Evolutionary conservation across 2,888 invertebrate genomes (phyloP), one percentile per base, ranked within the genome.

Genomic region (Orthosia gothica): DNA sequence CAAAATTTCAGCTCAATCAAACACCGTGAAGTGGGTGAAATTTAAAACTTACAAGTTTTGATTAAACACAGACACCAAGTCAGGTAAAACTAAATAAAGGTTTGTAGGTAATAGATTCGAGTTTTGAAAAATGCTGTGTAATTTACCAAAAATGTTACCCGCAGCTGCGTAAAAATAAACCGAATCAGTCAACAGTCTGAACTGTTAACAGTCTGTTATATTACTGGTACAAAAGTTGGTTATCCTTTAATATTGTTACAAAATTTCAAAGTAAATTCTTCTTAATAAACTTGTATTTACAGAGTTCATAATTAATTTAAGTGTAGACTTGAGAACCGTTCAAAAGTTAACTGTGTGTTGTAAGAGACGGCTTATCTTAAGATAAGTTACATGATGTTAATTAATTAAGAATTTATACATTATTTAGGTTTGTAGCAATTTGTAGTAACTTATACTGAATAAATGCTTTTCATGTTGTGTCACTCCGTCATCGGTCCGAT

Each of bases 221-320:
- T 7, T 32, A 55, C n/a, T 64, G 40, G 12, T 47, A 64, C 23
- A n/a, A 20, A 81, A 50, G 2, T 61, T 32, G 7, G 66, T 12
- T 54, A 65, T 3, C 4, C 32, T 16, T 0, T 26, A 26, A 26
- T 26, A 26, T 26, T 26, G 26, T 26, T 26, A 26, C 26, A 26
- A 1, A 26, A 26, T 26, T 26, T 26, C 26, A 26, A 26, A 26
- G 26, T 26, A 26, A 26, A 26, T 26, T 26, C 26, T 26, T 66
- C 18, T 40, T 54, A 16, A 57, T 52, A 26, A 67, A 68, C 20
- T 70, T 67, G 16, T 52, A 40, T 69, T 65, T 63, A 32, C 54
- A n/a, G 15, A 40, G 61, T 57, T 67, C 11, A 16, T 54, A 54
- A 82, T 72, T 71, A 57, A 58, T 52, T 57, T 47, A 62, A 75